Percentiles rank a stretch among this genome's conserved stretches.
phyloP scores from a whole-genome alignment of 2,888 invertebrate genomes.

The Julus scandinavius region DNA sequence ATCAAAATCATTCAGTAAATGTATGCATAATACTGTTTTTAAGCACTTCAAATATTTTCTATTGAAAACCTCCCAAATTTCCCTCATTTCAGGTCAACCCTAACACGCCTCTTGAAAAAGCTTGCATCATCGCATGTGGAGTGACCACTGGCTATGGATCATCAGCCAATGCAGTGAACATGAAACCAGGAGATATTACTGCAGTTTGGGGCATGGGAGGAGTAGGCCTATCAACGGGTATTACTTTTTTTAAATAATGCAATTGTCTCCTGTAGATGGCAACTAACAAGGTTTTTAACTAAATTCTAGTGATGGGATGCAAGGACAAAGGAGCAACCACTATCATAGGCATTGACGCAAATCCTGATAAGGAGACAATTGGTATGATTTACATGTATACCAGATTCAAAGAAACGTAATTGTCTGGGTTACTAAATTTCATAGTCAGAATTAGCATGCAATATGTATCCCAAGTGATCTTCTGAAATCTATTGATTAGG shows the following conservation, averaged over 20 bases:
- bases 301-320: constrained; percentile 37
- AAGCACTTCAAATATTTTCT: too few relatives aligned
- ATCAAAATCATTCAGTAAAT: too few relatives aligned
- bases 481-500: too few relatives aligned
- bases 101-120: constrained; percentile 42
- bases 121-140: constrained; percentile 52
- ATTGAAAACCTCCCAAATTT: too few relatives aligned
- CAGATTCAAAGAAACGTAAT: too few relatives aligned
- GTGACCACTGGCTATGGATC: constrained; percentile 51
- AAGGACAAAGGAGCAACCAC: constrained; percentile 42
- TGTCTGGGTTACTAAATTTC: too few relatives aligned
- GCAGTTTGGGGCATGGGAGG: constrained; percentile 55
- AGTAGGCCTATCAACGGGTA: constrained; percentile 49
- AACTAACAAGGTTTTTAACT: neutral
- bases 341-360: constrained; percentile 49
- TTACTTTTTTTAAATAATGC: neutral
- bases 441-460: too few relatives aligned
- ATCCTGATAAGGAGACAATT: constrained; percentile 37
- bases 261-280: neutral
- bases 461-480: too few relatives aligned
- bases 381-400: constrained; percentile 36
- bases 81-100: constrained; percentile 44
- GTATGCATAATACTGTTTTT: too few relatives aligned
- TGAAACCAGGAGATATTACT: constrained; percentile 46
- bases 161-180: constrained; percentile 52